phyloP scores from a whole-genome alignment of 2,797 vertebrate genomes.

The Thripadectes ignobilis region DNA sequence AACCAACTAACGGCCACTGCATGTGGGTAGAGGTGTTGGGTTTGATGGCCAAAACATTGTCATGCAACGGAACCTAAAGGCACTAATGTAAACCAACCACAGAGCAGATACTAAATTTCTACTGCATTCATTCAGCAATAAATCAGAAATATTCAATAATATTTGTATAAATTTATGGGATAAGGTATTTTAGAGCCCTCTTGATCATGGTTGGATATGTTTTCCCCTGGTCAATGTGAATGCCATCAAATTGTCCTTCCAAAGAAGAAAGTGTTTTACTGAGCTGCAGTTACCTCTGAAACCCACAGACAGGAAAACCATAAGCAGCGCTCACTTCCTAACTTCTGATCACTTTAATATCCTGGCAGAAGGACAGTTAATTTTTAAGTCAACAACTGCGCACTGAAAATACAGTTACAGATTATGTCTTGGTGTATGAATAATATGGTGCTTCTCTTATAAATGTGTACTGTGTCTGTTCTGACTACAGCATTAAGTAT shows the following conservation, averaged over 20 bases:
- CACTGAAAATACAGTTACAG: neutral
- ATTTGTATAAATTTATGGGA: neutral
- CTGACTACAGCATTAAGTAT: constrained; percentile 37
- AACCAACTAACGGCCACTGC: neutral
- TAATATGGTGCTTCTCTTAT: neutral
- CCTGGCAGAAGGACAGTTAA: neutral
- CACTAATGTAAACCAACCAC: neutral
- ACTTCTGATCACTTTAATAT: neutral
- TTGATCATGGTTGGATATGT: neutral
- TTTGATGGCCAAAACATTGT: neutral
- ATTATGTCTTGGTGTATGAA: neutral
- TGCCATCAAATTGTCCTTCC: neutral
- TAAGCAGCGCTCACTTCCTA: neutral
- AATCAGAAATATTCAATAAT: neutral
- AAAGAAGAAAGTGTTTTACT: neutral
- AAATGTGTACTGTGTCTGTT: neutral
- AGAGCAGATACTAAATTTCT: neutral
- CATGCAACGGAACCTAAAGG: neutral
- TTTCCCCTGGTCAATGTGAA: neutral
- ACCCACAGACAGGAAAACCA: neutral
- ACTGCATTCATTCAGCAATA: neutral
- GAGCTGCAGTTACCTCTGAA: neutral
- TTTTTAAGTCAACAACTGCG: constrained; percentile 3
- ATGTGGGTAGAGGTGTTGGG: neutral
- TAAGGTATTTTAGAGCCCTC: neutral